Evolutionary conservation across 2,113 vertebrate genomes (phyloP), one percentile per base, ranked within the genome.

Genomic region (Capra hircus): DNA sequence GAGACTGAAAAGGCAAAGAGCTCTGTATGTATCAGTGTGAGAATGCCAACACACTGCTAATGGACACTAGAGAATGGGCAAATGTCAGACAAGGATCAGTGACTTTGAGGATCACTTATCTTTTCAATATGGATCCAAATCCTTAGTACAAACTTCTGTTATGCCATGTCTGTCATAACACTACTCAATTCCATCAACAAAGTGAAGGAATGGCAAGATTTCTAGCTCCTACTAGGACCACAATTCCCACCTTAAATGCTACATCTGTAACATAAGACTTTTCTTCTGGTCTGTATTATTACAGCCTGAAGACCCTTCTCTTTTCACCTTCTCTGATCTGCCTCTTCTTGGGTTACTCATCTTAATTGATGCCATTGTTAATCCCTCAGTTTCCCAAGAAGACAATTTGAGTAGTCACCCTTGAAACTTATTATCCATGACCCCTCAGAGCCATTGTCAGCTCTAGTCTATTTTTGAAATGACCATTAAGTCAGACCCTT

Each of bases 111-210:
- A 97, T 98, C 97, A 93, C 94, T 97, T 98, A 96, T 85, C 81
- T 98, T 96, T 98, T 98, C 98, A 97, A 81, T 64, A 90, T 91
- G 90, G 59, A 98, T 96, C 96, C 95, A 94, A 98, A 97, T 62
- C 97, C 97, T 62, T 55, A 88, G 27, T 55, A 80, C 40, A 91
- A 97, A 88, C 86, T 88, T 92, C 83, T 92, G 94, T 83, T 93
- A 62, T 33, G 71, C 52, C 43, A n/a, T 86, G 67, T 77, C 90
- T 94, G 90, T 92, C 19, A 52, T 92, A 98, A 97, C 91, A 80
- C 13, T 25, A 40, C 43, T 97, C 80, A 40, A 84, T 96, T 91
- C 17, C 77, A 98, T 71, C 90, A 94, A 93, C 30, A 91, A 57
- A 82, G 33, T 85, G 91, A 90, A 48, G 27, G 15, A 21, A 83